Percentiles rank a stretch among this genome's conserved stretches.
These are phyloP conservation scores for Cerastoderma edule DNA, from an alignment of 2,888 invertebrate species.

Conservation along the genomic window DNA sequence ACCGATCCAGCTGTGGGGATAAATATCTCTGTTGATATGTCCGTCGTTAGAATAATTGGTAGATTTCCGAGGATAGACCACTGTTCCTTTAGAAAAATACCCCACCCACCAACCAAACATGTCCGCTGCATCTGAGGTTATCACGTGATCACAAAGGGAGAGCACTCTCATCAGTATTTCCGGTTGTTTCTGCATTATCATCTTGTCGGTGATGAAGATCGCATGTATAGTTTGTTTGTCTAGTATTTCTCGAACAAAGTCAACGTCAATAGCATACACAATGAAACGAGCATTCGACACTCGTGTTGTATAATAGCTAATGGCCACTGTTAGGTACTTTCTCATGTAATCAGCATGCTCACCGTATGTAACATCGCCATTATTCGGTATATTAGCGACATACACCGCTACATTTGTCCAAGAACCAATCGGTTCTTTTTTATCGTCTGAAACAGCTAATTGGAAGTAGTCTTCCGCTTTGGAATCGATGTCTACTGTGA, in stretches of 20 bases:
- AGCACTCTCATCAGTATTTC: conserved; percentile 22
- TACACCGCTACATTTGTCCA: conserved; percentile 13
- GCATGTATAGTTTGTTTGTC: background rate
- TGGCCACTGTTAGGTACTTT: conserved; percentile 10
- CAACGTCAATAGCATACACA: conserved; percentile 4
- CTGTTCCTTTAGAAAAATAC: conserved; percentile 25
- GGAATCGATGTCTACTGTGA: background rate
- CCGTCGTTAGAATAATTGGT: background rate
- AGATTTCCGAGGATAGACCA: conserved; percentile 18
- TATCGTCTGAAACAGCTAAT: background rate
- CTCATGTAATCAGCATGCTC: conserved; percentile 4
- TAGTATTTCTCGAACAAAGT: background rate
- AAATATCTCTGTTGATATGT: conserved; percentile 3
- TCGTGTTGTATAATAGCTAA: conserved; percentile 17
- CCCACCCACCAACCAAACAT: conserved; percentile 38
- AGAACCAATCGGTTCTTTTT: background rate
- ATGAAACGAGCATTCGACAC: conserved; percentile 7
- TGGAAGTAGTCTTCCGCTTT: conserved; percentile 1
- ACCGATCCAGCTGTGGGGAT: conserved; percentile 29
- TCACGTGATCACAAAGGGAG: conserved; percentile 30
- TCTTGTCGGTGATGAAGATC: background rate
- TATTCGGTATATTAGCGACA: conserved; percentile 3
- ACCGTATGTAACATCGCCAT: background rate
- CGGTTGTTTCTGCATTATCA: background rate
- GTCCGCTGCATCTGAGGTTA: conserved; percentile 31